These are phyloP conservation scores for Siderastrea radians DNA, from an alignment of 92 coral and sea anemone genomes.

Conservation along the genomic window DNA sequence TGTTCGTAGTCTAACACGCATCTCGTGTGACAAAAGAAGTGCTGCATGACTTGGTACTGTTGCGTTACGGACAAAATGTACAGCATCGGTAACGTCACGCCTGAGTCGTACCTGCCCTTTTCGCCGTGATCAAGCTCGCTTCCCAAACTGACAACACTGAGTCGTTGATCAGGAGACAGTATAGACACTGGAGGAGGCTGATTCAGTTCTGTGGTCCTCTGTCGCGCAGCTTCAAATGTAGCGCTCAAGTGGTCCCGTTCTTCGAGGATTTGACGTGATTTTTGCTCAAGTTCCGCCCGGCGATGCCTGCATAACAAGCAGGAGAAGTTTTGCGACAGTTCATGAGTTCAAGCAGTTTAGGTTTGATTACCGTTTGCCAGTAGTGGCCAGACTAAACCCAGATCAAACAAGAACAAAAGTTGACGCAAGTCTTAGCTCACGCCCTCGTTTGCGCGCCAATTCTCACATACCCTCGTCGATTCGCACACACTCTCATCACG, in stretches of 20 bases:
- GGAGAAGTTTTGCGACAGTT: background rate
- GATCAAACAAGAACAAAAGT: too few species aligned
- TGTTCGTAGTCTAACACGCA: background rate
- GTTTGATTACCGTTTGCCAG: background rate
- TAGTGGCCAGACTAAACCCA: too few species aligned
- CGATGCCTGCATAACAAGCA: slow-evolving; percentile 70
- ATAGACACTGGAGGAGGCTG: slow-evolving; percentile 38
- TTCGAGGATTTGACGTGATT: slow-evolving; percentile 80
- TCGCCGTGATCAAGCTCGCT: slow-evolving; percentile 16
- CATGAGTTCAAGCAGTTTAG: background rate
- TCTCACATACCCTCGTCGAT: too few species aligned
- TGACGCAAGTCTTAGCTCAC: too few species aligned
- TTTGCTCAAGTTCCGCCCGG: slow-evolving; percentile 85
- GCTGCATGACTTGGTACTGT: background rate
- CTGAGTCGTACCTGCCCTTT: slow-evolving; percentile 27
- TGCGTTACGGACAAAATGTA: slow-evolving; percentile 11
- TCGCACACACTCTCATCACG: too few species aligned
- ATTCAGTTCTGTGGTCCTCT: slow-evolving; percentile 79
- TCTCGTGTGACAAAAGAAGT: background rate
- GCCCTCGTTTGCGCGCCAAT: too few species aligned
- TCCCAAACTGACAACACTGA: slow-evolving; percentile 12
- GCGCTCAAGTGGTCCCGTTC: slow-evolving; percentile 88
- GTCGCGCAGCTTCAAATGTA: slow-evolving; percentile 82
- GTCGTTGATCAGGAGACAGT: slow-evolving; percentile 41
- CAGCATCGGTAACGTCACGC: background rate